Conservation (phyloP, 2,888 invertebrate genomes). For the Heliothis peltigera region DNA sequence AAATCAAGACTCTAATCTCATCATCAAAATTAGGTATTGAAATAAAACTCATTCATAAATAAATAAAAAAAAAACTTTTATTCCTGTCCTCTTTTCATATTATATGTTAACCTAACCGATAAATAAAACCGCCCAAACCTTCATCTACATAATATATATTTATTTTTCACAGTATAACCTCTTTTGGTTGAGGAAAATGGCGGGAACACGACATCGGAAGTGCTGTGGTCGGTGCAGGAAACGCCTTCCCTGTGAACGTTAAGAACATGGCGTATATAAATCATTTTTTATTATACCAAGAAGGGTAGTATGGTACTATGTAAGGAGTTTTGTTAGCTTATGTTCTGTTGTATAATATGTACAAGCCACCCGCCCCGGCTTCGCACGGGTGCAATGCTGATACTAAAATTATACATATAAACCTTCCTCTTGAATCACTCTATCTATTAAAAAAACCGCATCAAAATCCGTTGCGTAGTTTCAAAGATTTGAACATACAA, state of each 20-base stretch:
- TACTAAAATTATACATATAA: too few relatives aligned
- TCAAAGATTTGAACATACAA: too few relatives aligned
- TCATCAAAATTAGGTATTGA: too few relatives aligned
- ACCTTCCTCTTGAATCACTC: too few relatives aligned
- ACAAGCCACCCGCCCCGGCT: too few relatives aligned
- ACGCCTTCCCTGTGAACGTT: constrained; percentile 72
- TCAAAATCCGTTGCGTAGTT: too few relatives aligned
- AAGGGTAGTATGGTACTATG: constrained; percentile 52
- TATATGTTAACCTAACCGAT: too few relatives aligned
- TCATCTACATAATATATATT: constrained; percentile 50
- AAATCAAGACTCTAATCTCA: too few relatives aligned
- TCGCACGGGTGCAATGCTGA: too few relatives aligned
- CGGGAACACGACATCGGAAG: constrained; percentile 78
- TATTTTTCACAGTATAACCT: constrained; percentile 49
- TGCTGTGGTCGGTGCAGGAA: constrained; percentile 76
- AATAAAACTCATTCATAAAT: neutral
- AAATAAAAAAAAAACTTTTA: neutral
- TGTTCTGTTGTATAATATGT: too few relatives aligned
- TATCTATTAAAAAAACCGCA: too few relatives aligned
- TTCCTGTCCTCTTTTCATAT: constrained; percentile 33
- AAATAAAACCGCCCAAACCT: constrained; percentile 54
- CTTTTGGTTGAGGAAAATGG: constrained; percentile 74
- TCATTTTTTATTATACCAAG: constrained; percentile 72
- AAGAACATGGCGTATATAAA: constrained; percentile 77
- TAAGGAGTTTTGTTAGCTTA: too few relatives aligned